phyloP scores from a whole-genome alignment of 2,113 vertebrate species.

The Sciurus niger region DNA sequence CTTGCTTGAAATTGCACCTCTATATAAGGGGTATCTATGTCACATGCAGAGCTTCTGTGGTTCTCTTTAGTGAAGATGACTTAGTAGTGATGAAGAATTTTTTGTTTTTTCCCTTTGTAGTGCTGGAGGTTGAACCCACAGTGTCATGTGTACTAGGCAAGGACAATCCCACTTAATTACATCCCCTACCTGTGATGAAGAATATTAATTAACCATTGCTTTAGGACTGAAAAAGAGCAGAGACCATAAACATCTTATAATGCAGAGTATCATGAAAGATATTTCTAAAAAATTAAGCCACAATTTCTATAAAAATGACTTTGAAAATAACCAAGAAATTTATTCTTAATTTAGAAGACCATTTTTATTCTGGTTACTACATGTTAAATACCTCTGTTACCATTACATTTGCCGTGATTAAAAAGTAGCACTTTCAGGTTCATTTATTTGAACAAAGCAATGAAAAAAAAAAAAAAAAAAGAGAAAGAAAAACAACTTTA shows the following conservation, averaged over 20 bases:
- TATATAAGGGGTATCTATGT: neutral
- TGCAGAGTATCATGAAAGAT: neutral
- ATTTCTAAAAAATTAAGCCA: neutral
- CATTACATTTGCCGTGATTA: neutral
- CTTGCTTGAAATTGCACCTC: neutral
- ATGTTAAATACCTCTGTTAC: neutral
- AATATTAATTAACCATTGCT: neutral
- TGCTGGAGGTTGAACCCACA: neutral
- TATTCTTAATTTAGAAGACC: neutral
- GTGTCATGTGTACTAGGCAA: neutral
- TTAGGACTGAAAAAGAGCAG: neutral
- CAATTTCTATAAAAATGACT: neutral
- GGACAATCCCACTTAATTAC: neutral
- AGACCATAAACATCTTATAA: neutral
- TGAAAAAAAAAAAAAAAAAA: neutral
- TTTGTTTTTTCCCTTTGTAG: neutral
- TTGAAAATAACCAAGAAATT: slow-evolving; percentile 46
- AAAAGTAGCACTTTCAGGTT: slow-evolving; percentile 9
- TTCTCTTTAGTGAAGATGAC: neutral
- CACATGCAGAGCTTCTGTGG: neutral
- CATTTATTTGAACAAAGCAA: slow-evolving; percentile 35
- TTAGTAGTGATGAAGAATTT: neutral
- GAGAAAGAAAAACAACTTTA: neutral
- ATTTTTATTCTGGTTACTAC: neutral
- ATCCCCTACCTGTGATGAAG: neutral